Base-by-base conservation (phyloP, 1,140 invertebrate species). In the Macrosteles quadrilineatus region DNA sequence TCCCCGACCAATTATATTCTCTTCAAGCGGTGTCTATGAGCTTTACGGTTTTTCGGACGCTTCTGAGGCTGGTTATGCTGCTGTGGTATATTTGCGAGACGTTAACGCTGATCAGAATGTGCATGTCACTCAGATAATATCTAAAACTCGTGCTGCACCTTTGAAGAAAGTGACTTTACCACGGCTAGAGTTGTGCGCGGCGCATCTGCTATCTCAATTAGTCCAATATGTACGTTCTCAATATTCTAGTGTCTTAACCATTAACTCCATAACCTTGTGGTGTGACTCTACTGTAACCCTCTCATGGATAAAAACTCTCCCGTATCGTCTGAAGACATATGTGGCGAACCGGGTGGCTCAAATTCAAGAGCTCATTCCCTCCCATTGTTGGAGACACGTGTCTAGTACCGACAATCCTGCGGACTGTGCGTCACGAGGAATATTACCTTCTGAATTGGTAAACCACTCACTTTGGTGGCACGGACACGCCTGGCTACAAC, bases 361-460 rank as follows among this genome's bases (percentile, higher is more conserved):
- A 43, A 43, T 17, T 17, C 36, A 43, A 43, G 36, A 43, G 17
- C 36, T 43, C 17, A 17, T 43, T 43, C 36, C 36, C 17, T 43
- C 36, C 9, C 36, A 43, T 9, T 43, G 36, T 43, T 43, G 36
- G 36, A 9, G 36, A 43, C 71, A 78, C 25, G 69, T 77, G 2
- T 12, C 53, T 1, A 57, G 73, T 0, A 11, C 6, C 0, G 50
- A 74, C 1, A 79, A 79, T 66, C 78, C 75, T 0, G 77, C 77
- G 6, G 77, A 78, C 55, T 45, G 73, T 11, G 70, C 75, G 12
- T 76, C 77, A 14, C 43, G 75, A 11, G 77, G 76, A 12, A 25
- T 73, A 1, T 23, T 53, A 19, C 71, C 74, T n/a, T 23, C 45
- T 2, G n/a, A 40, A 12, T 2, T 29, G 1, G 53, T 59, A 1